Evolutionary conservation across 2,797 vertebrate genomes (phyloP).

Genomic region (Enoplosus armatus): DNA sequence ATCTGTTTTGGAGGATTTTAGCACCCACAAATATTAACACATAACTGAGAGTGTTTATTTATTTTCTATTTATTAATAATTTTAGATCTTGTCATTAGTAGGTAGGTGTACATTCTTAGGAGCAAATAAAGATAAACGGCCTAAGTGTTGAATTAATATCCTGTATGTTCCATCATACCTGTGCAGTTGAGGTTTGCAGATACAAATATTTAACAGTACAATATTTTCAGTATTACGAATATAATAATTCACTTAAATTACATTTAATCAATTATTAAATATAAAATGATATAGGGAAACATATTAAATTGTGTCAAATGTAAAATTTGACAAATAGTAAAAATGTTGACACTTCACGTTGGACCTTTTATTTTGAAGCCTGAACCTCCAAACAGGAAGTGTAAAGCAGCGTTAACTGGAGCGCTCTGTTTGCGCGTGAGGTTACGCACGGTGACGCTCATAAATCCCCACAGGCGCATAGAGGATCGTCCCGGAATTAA

Average conservation of each 20-base stretch:
- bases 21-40: too few species aligned
- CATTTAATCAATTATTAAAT: background rate
- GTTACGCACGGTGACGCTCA: slow-evolving; percentile 66
- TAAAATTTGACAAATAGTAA: background rate
- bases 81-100: background rate
- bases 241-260: background rate
- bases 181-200: background rate
- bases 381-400: background rate
- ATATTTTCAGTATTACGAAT: background rate
- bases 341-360: background rate
- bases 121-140: background rate
- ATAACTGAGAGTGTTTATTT: too few species aligned
- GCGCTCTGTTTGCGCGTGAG: slow-evolving; percentile 19
- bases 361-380: slow-evolving; percentile 52
- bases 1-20: background rate
- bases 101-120: background rate
- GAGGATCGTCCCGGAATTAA: slow-evolving; percentile 52
- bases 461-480: slow-evolving; percentile 41
- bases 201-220: background rate
- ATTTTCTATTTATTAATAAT: too few species aligned
- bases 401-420: background rate
- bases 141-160: background rate
- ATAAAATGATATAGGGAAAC: background rate
- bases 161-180: background rate
- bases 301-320: background rate